Base-by-base conservation (phyloP, 2,113 vertebrate genomes). In the Ceyx margarethae region DNA sequence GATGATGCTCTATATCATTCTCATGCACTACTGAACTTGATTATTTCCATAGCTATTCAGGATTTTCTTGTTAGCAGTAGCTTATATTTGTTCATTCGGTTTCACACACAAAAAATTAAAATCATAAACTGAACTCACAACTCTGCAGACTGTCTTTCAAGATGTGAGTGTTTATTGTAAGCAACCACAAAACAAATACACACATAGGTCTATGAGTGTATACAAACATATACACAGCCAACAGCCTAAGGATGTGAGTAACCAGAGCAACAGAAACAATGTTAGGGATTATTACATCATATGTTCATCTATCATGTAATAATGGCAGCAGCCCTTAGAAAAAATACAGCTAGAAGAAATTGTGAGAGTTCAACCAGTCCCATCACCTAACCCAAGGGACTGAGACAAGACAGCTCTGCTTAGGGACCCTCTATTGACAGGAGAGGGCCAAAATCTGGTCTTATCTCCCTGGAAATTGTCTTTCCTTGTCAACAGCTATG, bases 371-470 rank as follows among this genome's bases (percentile, higher is more conserved):
- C 45, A 51, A 62, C 5, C 54, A 60, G 29, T 3, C 31, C 64
- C 33, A 15, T 16, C 16, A 3, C 57, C 37, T 29, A 11, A 8
- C 17, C 35, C 62, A 14, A 31, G 17, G 48, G 48, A 37, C 45
- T 18, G 42, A 51, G 21, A 16, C 26, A 37, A 28, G 29, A 56
- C 43, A 54, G 6, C 4, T 11, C 25, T 29, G 35, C 53, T 50
- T 15, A 19, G 17, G 16, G 12, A 72, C 40, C 22, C 0, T 0
- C 57, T 22, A 2, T 0, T 2, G 26, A n/a, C 53, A 19, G 50
- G 13, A 45, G 15, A 89, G 31, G 69, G 29, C 48, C 28, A 33
- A 16, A 20, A 5, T 16, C 57, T 61, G 28, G 20, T 61, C 33
- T 68, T 69, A 0, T 50, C 46, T 71, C 40, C 53, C 62, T 40